Evolutionary conservation across 35 echinoderm and acorn worm genomes (phyloP).

Genomic region (Apostichopus californicus): DNA sequence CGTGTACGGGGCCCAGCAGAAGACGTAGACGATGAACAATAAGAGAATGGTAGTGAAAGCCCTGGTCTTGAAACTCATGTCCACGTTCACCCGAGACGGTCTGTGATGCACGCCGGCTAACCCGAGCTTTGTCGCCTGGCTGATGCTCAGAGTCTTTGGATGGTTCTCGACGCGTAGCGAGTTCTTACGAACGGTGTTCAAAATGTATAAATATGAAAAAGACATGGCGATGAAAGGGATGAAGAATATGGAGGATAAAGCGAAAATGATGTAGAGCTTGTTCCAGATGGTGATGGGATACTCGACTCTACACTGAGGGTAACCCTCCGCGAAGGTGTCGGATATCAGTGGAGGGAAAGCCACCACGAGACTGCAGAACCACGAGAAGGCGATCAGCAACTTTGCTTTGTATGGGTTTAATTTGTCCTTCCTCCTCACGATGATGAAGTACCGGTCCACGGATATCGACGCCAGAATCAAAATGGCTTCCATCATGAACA

Average conservation of each 20-base stretch:
- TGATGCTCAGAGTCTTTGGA: constrained; percentile 94
- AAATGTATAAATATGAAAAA: constrained; percentile 90
- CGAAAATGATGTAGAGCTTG: constrained; percentile 64
- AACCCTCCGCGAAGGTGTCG: constrained; percentile 50
- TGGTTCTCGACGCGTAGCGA: constrained; percentile 89
- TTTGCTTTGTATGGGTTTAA: constrained; percentile 88
- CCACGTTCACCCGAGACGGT: constrained; percentile 88
- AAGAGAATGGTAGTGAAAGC: constrained; percentile 98
- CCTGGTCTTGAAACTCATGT: constrained; percentile 98
- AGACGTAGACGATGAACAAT: constrained; percentile 88
- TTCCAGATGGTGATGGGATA: constrained; percentile 29
- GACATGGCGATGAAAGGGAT: constrained; percentile 83
- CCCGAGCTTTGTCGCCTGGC: constrained; percentile 93
- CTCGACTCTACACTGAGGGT: constrained; percentile 72
- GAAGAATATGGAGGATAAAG: constrained; percentile 74
- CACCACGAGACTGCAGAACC: constrained; percentile 81
- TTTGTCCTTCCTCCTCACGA: constrained; percentile 94
- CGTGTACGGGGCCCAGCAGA: constrained; percentile 96
- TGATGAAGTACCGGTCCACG: constrained; percentile 96
- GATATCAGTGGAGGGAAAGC: constrained; percentile 78
- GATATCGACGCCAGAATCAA: constrained; percentile 95
- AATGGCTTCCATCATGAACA: constrained; percentile 84
- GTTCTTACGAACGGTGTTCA: constrained; percentile 94
- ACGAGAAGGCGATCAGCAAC: constrained; percentile 80
- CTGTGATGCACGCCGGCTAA: constrained; percentile 71